These are phyloP conservation scores for Dendroctonus valens DNA, from an alignment of 1,140 invertebrate species.

Conservation along the genomic window DNA sequence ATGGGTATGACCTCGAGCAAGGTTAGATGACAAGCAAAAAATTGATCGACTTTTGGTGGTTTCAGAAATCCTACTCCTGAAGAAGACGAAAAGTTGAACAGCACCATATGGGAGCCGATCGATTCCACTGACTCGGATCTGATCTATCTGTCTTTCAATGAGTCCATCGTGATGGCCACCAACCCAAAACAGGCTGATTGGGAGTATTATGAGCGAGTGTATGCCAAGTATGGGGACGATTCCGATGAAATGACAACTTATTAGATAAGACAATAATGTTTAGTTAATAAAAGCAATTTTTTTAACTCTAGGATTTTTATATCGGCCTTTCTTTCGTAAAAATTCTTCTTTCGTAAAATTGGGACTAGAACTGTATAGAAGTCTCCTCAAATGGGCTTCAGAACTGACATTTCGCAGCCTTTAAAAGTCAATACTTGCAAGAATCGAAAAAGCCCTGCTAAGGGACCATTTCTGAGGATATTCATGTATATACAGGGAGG, in stretches of 20 bases:
- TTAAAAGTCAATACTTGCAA: too few species aligned
- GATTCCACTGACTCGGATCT: neutral
- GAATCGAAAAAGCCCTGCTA: too few species aligned
- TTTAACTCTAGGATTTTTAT: too few species aligned
- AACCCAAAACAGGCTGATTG: constrained; percentile 19
- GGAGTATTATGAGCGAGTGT: constrained; percentile 7
- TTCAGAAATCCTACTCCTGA: constrained; percentile 20
- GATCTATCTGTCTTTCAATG: constrained; percentile 8
- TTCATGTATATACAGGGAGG: too few species aligned
- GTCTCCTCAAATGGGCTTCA: too few species aligned
- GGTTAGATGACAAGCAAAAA: neutral
- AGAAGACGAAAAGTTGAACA: constrained; percentile 2
- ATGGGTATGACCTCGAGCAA: neutral
- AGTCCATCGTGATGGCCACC: constrained; percentile 1
- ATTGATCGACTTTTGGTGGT: neutral
- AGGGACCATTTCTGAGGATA: too few species aligned
- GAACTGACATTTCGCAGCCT: too few species aligned
- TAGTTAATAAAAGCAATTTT: too few species aligned
- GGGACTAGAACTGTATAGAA: too few species aligned
- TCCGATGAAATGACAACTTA: neutral
- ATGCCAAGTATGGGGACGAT: neutral
- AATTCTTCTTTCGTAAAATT: too few species aligned
- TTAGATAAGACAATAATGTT: neutral
- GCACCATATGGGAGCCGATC: constrained; percentile 14
- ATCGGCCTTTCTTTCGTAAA: too few species aligned